Evolutionary conservation across 2,888 invertebrate species (phyloP).

Genomic region (Palloptera scutellata): DNA sequence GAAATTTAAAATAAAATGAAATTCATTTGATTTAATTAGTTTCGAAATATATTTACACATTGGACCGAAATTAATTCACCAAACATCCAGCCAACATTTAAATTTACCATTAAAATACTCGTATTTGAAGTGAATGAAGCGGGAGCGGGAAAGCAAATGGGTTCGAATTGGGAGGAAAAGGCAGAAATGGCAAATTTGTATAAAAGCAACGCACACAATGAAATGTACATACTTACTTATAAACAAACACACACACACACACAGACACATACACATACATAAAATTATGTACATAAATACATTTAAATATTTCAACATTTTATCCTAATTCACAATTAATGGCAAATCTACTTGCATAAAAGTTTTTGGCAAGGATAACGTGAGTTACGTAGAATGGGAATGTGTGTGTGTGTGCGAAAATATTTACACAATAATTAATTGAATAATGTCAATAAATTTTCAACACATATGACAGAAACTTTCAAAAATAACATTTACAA

Average conservation of each 20-base stretch:
- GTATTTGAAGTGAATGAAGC: neutral
- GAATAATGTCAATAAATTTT: constrained; percentile 62
- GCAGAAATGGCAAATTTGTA: neutral
- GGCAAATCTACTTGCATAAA: constrained; percentile 26
- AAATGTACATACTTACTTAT: neutral
- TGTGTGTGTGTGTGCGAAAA: constrained; percentile 39
- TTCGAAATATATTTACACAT: constrained; percentile 57
- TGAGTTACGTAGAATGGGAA: constrained; percentile 1
- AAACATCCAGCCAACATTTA: constrained; percentile 40
- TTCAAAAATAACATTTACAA: constrained; percentile 25
- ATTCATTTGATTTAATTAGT: constrained; percentile 53
- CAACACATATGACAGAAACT: constrained; percentile 48
- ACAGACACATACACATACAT: constrained; percentile 11
- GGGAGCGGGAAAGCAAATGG: neutral
- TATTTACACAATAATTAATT: constrained; percentile 63
- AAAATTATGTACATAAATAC: constrained; percentile 5
- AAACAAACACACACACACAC: constrained; percentile 3
- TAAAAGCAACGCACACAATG: neutral
- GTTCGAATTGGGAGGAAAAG: constrained; percentile 1
- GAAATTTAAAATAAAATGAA: constrained; percentile 2
- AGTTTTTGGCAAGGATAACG: constrained; percentile 1
- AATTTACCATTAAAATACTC: neutral
- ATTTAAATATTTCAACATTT: constrained; percentile 39
- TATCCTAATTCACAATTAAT: constrained; percentile 62
- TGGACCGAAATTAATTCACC: constrained; percentile 59